phyloP scores from a whole-genome alignment of 2,113 vertebrate species.

The Ia io region DNA sequence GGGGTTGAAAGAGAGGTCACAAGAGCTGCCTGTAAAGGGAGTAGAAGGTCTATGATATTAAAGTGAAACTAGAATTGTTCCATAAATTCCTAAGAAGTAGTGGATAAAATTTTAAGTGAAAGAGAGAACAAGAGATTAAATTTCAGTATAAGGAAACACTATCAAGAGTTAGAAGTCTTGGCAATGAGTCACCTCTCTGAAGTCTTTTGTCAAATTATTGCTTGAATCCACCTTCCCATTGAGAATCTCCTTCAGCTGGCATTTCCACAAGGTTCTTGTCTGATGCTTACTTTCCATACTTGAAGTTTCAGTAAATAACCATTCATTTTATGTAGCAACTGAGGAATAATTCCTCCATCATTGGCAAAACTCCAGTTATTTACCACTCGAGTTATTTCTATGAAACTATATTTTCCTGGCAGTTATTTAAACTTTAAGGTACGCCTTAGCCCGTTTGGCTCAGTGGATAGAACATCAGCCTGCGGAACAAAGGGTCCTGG shows the following conservation, averaged over 20 bases:
- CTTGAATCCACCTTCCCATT: not conserved
- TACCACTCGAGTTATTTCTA: constrained; percentile 28
- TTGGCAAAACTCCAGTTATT: not conserved
- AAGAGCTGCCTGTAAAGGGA: not conserved
- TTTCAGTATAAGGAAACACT: constrained; percentile 37
- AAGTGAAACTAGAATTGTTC: constrained; percentile 33
- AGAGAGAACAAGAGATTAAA: constrained; percentile 9
- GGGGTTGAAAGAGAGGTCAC: constrained; percentile 20
- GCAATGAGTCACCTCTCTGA: not conserved
- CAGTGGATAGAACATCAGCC: too few species aligned
- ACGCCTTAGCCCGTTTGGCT: too few species aligned
- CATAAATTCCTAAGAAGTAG: not conserved
- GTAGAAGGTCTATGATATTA: not conserved
- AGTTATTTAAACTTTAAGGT: not conserved
- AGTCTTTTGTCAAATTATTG: not conserved
- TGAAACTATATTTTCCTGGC: not conserved
- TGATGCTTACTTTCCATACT: not conserved
- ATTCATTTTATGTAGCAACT: not conserved
- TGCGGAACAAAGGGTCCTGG: too few species aligned
- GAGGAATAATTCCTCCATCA: not conserved
- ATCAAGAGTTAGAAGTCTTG: not conserved
- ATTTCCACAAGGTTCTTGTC: not conserved
- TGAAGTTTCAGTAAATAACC: constrained; percentile 32
- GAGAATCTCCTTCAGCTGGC: not conserved
- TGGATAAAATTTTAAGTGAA: not conserved